Conservation (phyloP, 2,797 vertebrate species). For the Sebastes jordani region DNA sequence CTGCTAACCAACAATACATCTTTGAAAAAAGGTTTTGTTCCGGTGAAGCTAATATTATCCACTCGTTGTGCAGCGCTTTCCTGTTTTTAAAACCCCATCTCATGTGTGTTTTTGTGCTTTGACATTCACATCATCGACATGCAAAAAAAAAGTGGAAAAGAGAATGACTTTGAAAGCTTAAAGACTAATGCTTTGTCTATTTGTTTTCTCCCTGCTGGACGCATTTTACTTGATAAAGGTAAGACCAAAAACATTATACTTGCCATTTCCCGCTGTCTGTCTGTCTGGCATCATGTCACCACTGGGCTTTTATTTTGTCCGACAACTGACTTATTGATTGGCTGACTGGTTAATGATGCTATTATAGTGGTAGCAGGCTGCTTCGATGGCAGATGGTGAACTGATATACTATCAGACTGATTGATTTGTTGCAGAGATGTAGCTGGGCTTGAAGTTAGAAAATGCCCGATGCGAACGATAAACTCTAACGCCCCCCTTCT, state of each 20-base stretch:
- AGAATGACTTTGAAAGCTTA: not conserved
- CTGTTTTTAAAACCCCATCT: not conserved
- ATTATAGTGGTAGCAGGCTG: not conserved
- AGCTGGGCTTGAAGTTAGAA: not conserved
- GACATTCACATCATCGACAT: not conserved
- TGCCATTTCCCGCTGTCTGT: not conserved
- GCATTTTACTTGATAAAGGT: conserved; percentile 30
- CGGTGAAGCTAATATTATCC: not conserved
- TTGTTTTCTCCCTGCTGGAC: not conserved
- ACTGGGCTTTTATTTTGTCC: not conserved
- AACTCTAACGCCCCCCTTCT: not conserved
- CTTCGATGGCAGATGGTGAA: not conserved
- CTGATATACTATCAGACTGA: not conserved
- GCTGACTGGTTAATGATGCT: not conserved
- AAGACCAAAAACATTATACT: conserved; percentile 11
- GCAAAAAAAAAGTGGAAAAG: not conserved
- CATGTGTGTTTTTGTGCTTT: not conserved
- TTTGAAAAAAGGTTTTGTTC: not conserved
- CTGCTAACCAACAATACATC: not conserved
- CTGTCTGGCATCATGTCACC: not conserved
- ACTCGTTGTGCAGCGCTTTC: not conserved
- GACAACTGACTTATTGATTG: not conserved
- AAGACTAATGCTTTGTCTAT: not conserved
- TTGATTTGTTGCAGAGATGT: not conserved
- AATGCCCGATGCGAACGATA: too few species aligned